Percentiles rank a stretch among this genome's conserved stretches.
phyloP scores from a whole-genome alignment of 2,797 vertebrate species.

The Bradypodion pumilum region DNA sequence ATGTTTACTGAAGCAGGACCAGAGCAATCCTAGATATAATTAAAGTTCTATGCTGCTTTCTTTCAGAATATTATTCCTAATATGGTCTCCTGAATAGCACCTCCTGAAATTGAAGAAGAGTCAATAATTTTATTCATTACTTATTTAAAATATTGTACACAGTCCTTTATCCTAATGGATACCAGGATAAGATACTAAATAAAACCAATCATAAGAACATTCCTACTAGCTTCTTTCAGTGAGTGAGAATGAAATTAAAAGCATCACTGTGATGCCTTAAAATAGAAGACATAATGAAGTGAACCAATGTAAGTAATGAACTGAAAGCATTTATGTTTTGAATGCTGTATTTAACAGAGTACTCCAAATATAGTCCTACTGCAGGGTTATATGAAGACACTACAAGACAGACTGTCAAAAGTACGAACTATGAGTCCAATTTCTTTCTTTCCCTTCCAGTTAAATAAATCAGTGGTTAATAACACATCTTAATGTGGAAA shows the following conservation, averaged over 20 bases:
- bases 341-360: neutral
- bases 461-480: constrained; percentile 23
- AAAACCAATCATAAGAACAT: neutral
- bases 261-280: neutral
- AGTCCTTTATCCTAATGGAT: neutral
- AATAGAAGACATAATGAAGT: neutral
- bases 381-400: neutral
- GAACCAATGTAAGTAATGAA: neutral
- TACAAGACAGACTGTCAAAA: neutral
- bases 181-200: neutral
- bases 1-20: neutral
- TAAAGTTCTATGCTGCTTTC: neutral
- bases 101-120: too few relatives aligned
- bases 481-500: constrained; percentile 22
- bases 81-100: neutral
- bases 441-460: constrained; percentile 3
- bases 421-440: constrained; percentile 18
- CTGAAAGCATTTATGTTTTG: neutral
- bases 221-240: neutral
- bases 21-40: neutral
- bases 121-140: neutral
- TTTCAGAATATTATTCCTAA: neutral
- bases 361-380: neutral
- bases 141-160: neutral
- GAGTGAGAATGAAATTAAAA: neutral